phyloP scores from a whole-genome alignment of 2,113 vertebrate species.

The Forbesichthys agassizii region DNA sequence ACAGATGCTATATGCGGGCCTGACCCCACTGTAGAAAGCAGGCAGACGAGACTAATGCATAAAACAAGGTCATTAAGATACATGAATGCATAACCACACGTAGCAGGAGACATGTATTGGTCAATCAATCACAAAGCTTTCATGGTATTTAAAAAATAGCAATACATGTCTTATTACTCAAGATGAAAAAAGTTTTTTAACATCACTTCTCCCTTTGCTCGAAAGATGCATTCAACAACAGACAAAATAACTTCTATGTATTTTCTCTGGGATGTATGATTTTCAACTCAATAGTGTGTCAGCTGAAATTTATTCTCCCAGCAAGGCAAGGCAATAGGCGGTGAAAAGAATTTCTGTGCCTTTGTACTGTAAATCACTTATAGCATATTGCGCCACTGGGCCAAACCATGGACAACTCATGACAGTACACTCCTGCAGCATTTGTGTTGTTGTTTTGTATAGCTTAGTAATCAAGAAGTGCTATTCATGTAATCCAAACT shows the following conservation, averaged over 20 bases:
- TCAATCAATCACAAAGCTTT: not conserved
- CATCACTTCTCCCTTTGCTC: constrained; percentile 2
- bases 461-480: constrained; percentile 9
- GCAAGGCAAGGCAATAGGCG: not conserved
- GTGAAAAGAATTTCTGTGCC: not conserved
- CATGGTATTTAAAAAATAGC: too few relatives aligned
- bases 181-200: constrained; percentile 29
- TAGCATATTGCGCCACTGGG: not conserved
- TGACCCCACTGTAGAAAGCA: not conserved
- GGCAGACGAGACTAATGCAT: too few relatives aligned
- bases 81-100: not conserved
- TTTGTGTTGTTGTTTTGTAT: not conserved
- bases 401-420: not conserved
- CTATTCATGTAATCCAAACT: not conserved
- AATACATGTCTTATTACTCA: constrained; percentile 3
- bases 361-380: not conserved
- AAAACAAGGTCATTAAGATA: not conserved
- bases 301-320: constrained; percentile 22
- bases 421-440: not conserved
- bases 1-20: not conserved
- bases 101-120: not conserved
- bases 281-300: constrained; percentile 4
- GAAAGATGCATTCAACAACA: not conserved
- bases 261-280: not conserved
- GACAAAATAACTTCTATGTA: not conserved